phyloP scores from a whole-genome alignment of 2,888 invertebrate genomes.

The Folsomia manolachei region DNA sequence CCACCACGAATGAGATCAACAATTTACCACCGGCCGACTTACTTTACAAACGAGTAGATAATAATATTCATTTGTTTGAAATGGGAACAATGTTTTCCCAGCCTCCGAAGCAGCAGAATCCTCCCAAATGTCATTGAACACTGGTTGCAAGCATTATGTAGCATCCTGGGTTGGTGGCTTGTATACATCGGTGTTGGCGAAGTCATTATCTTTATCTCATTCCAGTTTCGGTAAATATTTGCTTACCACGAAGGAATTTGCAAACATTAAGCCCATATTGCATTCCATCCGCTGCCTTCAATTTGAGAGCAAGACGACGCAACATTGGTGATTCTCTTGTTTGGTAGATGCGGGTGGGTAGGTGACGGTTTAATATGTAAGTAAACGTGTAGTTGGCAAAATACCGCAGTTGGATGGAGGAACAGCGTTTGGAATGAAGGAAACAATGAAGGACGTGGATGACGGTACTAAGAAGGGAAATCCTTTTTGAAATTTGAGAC shows the following conservation, averaged over 20 bases:
- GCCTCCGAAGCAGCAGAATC: too few relatives aligned
- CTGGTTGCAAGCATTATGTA: neutral
- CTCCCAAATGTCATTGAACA: neutral
- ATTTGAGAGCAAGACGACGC: neutral
- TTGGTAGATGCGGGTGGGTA: neutral
- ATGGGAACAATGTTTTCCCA: neutral
- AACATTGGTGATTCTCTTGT: neutral
- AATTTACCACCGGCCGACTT: too few relatives aligned
- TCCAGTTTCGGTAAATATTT: constrained; percentile 9
- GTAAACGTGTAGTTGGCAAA: too few relatives aligned
- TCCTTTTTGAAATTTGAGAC: neutral
- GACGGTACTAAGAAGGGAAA: neutral
- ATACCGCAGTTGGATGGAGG: too few relatives aligned
- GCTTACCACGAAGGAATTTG: constrained; percentile 4
- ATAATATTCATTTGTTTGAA: neutral
- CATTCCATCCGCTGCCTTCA: neutral
- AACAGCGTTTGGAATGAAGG: neutral
- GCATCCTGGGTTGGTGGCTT: neutral
- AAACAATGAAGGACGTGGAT: neutral
- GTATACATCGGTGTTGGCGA: neutral
- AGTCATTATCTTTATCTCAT: constrained; percentile 4
- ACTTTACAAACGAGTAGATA: too few relatives aligned
- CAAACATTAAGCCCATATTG: constrained; percentile 7
- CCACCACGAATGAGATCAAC: too few relatives aligned
- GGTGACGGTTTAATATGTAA: neutral